Evolutionary conservation across 1,140 invertebrate genomes (phyloP).

Genomic region (Calycopis cecrops): DNA sequence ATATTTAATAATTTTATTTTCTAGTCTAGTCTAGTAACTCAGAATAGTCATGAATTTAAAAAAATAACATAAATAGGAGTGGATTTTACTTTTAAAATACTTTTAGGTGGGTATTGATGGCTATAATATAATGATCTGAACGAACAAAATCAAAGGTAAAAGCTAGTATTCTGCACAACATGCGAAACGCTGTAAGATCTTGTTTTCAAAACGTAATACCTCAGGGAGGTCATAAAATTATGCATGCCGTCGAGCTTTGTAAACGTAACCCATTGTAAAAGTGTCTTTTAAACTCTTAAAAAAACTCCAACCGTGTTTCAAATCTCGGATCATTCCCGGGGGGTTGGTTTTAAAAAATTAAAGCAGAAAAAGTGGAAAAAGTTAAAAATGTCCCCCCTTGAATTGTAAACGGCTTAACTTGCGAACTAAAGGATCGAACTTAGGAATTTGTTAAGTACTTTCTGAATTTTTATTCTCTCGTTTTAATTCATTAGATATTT

Average conservation of each 20-base stretch:
- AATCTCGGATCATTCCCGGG: slow-evolving; percentile 61
- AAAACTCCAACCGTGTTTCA: slow-evolving; percentile 50
- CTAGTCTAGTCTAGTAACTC: too few relatives aligned
- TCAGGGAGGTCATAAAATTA: slow-evolving; percentile 59
- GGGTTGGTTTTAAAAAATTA: slow-evolving; percentile 63
- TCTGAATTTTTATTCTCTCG: too few relatives aligned
- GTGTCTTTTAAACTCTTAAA: slow-evolving; percentile 66
- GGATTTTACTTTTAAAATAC: too few relatives aligned
- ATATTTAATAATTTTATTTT: too few relatives aligned
- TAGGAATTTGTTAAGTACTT: not conserved
- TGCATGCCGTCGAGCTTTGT: slow-evolving; percentile 46
- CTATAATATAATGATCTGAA: not conserved
- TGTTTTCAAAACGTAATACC: slow-evolving; percentile 24
- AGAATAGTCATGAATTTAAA: too few relatives aligned
- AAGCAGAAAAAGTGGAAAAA: slow-evolving; percentile 58
- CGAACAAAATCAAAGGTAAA: not conserved
- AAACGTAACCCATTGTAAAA: slow-evolving; percentile 68
- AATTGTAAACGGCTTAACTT: slow-evolving; percentile 14
- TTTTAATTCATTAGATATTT: too few relatives aligned
- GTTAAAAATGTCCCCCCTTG: slow-evolving; percentile 51
- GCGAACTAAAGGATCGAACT: slow-evolving; percentile 20
- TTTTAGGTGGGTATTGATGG: too few relatives aligned
- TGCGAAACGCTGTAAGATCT: not conserved
- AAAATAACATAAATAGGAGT: too few relatives aligned
- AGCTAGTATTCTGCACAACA: not conserved